These are phyloP conservation scores for Bilobella aurantiaca DNA, from an alignment of 1,140 invertebrate genomes.

Conservation along the genomic window DNA sequence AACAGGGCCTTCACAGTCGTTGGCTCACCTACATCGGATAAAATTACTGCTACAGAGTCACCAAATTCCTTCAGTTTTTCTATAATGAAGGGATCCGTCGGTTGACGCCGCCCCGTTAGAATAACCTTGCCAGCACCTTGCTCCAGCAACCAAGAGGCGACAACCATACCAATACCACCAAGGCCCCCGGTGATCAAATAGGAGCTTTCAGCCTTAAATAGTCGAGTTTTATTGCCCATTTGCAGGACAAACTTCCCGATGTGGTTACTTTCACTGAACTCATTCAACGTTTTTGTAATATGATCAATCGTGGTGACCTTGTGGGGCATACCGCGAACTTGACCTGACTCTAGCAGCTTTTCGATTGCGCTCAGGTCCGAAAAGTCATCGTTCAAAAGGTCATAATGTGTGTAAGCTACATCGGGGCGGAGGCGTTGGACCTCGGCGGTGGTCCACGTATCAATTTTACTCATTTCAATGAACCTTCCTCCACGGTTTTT, in stretches of 20 bases:
- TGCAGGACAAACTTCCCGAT: slow-evolving; percentile 9
- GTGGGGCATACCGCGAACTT: background rate
- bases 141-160: slow-evolving; percentile 2
- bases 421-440: slow-evolving; percentile 6
- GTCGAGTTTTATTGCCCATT: background rate
- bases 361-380: background rate
- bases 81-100: background rate
- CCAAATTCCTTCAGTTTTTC: background rate
- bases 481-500: slow-evolving; percentile 8
- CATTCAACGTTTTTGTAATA: background rate
- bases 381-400: background rate
- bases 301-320: background rate
- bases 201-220: slow-evolving; percentile 1
- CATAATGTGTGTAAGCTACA: slow-evolving; percentile 10
- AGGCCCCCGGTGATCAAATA: slow-evolving; percentile 12
- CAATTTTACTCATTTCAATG: slow-evolving; percentile 12
- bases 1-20: background rate
- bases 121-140: background rate
- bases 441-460: slow-evolving; percentile 6
- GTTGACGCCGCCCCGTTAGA: background rate
- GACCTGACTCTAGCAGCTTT: background rate
- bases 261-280: slow-evolving; percentile 1
- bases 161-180: slow-evolving; percentile 9
- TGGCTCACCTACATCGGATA: background rate
- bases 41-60: background rate